A percentile compares a stretch with the other conserved stretches of the same genome.
Evolutionary conservation across 2,888 invertebrate genomes (phyloP).

Genomic region (Tiphia femorata): DNA sequence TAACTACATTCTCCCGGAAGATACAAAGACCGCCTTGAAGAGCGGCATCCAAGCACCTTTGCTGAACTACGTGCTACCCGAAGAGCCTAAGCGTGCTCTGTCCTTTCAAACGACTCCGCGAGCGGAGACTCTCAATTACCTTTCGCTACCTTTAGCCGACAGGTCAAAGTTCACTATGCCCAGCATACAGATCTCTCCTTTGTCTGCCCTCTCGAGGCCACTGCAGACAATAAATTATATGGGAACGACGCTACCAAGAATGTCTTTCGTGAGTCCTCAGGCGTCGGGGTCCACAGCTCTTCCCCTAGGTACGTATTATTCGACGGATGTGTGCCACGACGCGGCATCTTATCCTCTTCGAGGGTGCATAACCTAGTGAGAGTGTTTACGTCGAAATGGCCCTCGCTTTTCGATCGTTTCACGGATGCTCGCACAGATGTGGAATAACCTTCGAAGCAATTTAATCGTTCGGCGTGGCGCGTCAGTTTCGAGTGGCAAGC

Average conservation of each 20-base stretch:
- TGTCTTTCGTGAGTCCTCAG: constrained; percentile 36
- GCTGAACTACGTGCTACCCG: constrained; percentile 39
- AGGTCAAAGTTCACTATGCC: constrained; percentile 35
- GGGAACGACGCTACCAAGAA: constrained; percentile 33
- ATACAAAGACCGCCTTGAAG: constrained; percentile 28
- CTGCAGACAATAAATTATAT: constrained; percentile 43
- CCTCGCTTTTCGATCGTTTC: no score
- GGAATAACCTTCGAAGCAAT: no score
- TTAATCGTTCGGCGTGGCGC: no score
- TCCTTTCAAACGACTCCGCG: constrained; percentile 39
- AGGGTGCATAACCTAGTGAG: no score
- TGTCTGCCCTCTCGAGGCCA: constrained; percentile 40
- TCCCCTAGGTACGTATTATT: constrained; percentile 38
- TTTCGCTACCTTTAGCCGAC: constrained; percentile 24
- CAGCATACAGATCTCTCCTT: constrained; percentile 40
- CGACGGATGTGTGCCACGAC: no score
- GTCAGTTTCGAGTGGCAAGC: no score
- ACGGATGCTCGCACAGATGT: no score
- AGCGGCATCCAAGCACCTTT: constrained; percentile 24
- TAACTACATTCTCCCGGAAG: constrained; percentile 6
- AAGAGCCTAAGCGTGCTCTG: constrained; percentile 42
- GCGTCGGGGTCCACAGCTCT: constrained; percentile 24
- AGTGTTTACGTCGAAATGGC: no score
- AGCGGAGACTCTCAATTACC: constrained; percentile 39
- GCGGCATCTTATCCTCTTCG: no score